Base-by-base conservation (phyloP, 2,888 invertebrate genomes). In the Gonocerus acuteangulatus region DNA sequence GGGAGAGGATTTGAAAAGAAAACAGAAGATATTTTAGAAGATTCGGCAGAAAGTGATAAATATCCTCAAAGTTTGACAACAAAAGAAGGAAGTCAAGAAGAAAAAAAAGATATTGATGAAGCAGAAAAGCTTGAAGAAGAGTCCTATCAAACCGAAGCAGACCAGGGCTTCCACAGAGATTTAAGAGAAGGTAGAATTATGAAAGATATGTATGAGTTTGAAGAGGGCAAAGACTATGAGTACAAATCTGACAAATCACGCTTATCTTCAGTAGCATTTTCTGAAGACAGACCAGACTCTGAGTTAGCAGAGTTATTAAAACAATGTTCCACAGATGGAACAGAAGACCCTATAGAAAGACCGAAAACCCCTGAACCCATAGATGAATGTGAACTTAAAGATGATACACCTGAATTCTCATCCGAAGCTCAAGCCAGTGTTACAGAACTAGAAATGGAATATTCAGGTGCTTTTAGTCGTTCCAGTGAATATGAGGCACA, bases 291-390 rank as follows among this genome's bases (percentile, higher is more conserved):
- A 63, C 71, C 73, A 9, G 75, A 76, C 69, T 74, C 75, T 2
- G 76, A 76, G 69, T 65, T 76, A 21, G 72, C 71, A 1, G 75
- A 74, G 56, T 65, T 75, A 39, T 67, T 73, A 22, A 73, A 73
- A 62, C 73, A 73, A 61, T 69, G 71, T 66, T 72, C 72, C n/a
- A 72, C 74, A 2, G 74, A 74, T 61, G 71, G 71, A 44, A 72
- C 74, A 48, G 72, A 72, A 36, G 77, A 76, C 66, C 78, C 79
- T n/a, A 74, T 79, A 60, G 79, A 79, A 67, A 71, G 80, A 67
- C 80, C 80, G 21, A 69, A 72, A 48, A 77, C 80, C 9, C 80
- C 81, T 27, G 78, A 78, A 68, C 77, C 77, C 9, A 72, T 71
- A 19, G 75, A 70, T 49, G 73, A 74, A 52, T 69, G 66, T 65